A percentile compares a stretch with the other conserved stretches of the same genome.
phyloP scores from a whole-genome alignment of 2,888 invertebrate genomes.

The Troides aeacus region DNA sequence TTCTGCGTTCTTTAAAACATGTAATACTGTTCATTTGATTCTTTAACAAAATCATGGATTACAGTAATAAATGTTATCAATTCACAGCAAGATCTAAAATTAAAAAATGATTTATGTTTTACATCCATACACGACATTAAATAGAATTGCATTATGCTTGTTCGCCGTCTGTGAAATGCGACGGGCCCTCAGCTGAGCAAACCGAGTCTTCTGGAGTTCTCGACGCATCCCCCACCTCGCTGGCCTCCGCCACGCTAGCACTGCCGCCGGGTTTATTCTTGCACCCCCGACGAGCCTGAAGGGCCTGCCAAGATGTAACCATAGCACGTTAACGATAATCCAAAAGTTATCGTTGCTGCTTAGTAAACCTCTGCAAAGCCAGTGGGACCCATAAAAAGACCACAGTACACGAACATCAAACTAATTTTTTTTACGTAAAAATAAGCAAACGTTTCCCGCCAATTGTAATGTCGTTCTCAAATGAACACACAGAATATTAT shows the following conservation, averaged over 20 bases:
- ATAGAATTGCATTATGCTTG: constrained; percentile 56
- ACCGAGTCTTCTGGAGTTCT: constrained; percentile 95
- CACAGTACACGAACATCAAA: neutral
- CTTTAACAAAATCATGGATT: neutral
- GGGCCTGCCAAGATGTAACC: constrained; percentile 76
- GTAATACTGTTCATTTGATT: neutral
- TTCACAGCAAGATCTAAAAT: constrained; percentile 2
- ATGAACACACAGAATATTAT: no score
- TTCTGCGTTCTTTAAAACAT: neutral
- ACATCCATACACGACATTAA: neutral
- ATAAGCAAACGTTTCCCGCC: no score
- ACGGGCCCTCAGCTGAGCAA: constrained; percentile 92
- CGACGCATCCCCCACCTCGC: constrained; percentile 87
- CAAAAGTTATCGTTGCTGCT: no score
- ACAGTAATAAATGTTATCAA: neutral
- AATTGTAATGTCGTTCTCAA: no score
- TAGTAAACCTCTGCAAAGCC: no score
- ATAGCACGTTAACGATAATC: neutral
- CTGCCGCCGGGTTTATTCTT: constrained; percentile 75
- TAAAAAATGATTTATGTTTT: neutral
- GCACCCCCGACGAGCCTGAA: constrained; percentile 84
- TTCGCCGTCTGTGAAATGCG: constrained; percentile 82
- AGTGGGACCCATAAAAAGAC: neutral
- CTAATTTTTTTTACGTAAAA: no score
- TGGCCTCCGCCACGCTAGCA: constrained; percentile 82